These are phyloP conservation scores for Manacus vitellinus DNA, from an alignment of 2,113 vertebrate genomes.

Conservation along the genomic window DNA sequence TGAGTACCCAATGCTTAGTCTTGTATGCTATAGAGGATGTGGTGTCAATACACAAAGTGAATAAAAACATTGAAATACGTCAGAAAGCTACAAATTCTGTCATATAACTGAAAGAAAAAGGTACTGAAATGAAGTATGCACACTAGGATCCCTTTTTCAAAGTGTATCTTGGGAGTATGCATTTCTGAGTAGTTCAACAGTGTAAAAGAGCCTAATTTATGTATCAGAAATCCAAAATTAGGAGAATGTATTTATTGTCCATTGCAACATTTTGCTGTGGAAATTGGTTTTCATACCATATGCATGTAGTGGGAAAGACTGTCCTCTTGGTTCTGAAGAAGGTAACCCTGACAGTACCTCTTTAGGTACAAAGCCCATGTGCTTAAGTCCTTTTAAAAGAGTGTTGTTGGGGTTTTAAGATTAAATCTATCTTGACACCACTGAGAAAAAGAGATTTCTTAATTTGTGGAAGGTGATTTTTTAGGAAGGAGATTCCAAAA, in stretches of 20 bases:
- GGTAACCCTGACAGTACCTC: neutral
- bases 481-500: slow-evolving; percentile 50
- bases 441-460: slow-evolving; percentile 65
- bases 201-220: neutral
- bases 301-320: neutral
- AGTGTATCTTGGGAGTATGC: slow-evolving; percentile 40
- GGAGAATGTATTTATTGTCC: neutral
- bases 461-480: slow-evolving; percentile 19
- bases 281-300: neutral
- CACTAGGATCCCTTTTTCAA: slow-evolving; percentile 67
- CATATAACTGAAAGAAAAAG: slow-evolving; percentile 38
- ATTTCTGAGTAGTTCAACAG: neutral
- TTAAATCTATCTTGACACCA: slow-evolving; percentile 23
- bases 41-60: slow-evolving; percentile 54
- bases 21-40: slow-evolving; percentile 50
- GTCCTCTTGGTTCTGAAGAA: neutral
- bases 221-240: neutral
- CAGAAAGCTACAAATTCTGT: slow-evolving; percentile 62
- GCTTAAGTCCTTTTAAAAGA: neutral
- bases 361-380: neutral
- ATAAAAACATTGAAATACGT: slow-evolving; percentile 50
- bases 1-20: slow-evolving; percentile 23
- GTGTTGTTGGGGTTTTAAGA: neutral
- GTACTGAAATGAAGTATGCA: slow-evolving; percentile 51
- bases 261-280: neutral